A percentile compares a stretch with the other conserved stretches of the same genome.
Evolutionary conservation across 2,113 vertebrate species (phyloP).

Genomic region (Corvus cornix): DNA sequence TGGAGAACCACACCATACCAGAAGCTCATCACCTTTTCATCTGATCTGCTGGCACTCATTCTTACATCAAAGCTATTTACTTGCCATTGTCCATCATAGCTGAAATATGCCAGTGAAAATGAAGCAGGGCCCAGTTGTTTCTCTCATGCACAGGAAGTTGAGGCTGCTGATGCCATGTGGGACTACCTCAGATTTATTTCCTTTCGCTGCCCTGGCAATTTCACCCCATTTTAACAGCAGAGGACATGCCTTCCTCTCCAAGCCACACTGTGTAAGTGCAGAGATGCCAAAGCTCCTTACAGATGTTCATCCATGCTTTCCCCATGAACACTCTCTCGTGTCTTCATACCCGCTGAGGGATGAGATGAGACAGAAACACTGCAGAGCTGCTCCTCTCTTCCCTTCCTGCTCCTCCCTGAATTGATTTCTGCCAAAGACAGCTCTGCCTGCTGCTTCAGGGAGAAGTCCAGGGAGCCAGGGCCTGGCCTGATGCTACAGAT

Average conservation of each 20-base stretch:
- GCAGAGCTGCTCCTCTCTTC: neutral
- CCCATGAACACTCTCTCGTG: fast-evolving
- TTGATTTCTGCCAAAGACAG: neutral
- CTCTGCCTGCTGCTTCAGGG: neutral
- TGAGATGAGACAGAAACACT: neutral
- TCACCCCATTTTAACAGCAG: neutral
- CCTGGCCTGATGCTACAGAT: slow-evolving; percentile 6
- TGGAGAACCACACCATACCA: fast-evolving
- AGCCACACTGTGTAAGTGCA: fast-evolving
- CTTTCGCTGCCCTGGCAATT: neutral
- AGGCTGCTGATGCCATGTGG: neutral
- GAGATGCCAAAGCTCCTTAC: neutral
- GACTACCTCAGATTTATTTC: neutral
- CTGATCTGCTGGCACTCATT: neutral
- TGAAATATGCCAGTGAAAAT: neutral
- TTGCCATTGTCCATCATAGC: neutral
- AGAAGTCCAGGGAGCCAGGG: neutral
- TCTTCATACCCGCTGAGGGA: neutral
- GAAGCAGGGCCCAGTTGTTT: neutral
- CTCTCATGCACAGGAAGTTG: neutral
- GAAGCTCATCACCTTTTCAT: neutral
- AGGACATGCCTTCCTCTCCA: neutral
- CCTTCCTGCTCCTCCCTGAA: neutral
- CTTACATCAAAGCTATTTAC: neutral
- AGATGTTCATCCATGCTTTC: neutral